Base-by-base conservation (phyloP, 2,797 vertebrate genomes). In the Danio aesculapii region DNA sequence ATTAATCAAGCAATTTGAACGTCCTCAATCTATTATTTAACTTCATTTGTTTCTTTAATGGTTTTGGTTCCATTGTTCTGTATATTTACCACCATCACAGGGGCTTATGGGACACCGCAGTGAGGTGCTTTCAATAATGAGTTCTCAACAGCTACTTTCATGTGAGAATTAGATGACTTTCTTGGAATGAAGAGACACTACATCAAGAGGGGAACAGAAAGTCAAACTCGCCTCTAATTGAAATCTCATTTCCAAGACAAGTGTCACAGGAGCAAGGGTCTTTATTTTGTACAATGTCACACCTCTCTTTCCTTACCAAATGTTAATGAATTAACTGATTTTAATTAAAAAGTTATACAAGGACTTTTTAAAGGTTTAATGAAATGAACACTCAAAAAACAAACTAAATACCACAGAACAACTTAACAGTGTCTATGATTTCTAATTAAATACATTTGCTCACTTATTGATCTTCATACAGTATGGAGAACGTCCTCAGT, bases 271-370 rank as follows among this genome's bases (percentile, higher is more conserved):
- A 84, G 83, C 84, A 89, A 89, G 91, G 92, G 92, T 93, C 92
- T 93, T 93, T 92, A 91, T 84, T 81, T 79, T 74, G 90, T 91
- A 90, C 92, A 92, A 88, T 78, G 88, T 88, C 85, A 89, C 89
- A 89, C 91, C 89, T 88, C 86, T 91, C 88, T 89, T 92, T 30
- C 80, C 87, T 88, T 89, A 88, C 82, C 91, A 90, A 92, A 88
- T 91, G 89, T 90, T 89, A 86, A 90, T 92, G 91, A 93, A 93
- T 93, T 93, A 92, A 89, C 86, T 89, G 85, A 82, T 87, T 78
- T 84, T 77, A 71, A 79, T 88, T 88, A 83, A 68, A 86, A 84
- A 70, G 77, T 68, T 75, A 81, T 73, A 71, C 16, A 68, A 61
- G 55, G n/a, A 21, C 46, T 46, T 43, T 72, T 47, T 57, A 76